Evolutionary conservation across 2,113 vertebrate species (phyloP), one percentile per base, ranked within the genome.

Genomic region (Poecilia latipinna): DNA sequence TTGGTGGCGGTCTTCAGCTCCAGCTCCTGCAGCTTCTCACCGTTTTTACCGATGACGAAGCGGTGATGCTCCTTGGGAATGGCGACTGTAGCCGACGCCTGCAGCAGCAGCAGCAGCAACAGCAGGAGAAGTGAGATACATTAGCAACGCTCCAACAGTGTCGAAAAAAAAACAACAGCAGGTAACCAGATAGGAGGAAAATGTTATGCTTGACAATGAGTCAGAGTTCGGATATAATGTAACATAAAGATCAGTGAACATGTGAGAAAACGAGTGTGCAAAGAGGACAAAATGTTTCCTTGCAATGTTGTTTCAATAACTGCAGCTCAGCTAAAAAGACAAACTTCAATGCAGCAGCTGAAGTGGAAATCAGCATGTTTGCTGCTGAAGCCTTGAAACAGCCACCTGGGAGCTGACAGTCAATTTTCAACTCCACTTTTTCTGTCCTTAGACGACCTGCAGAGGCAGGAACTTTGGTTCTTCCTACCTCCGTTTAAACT

Each of bases 41-140:
- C 94, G 39, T 94, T 95, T 86, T 96, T 95, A 48, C 93, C 94
- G 5, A 94, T 94, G 82, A 95, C 91, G 70, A 94, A 95, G 1
- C 93, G 93, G 78, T 95, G 92, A 76, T 95, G 93, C 88, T 96
- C 94, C 77, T 96, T 95, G 3, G 94, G 94, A 84, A 95, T 95
- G 85, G 90, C 82, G 8, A 94, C 94, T 0, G 90, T 93, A 15
- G 94, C 93, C 0, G 95, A 94, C 19, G 91, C 91, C 91, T 95
- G 67, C 26, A 48, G 10, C 7, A 8, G 17, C 51, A 31, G 17
- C 35, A 37, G 67, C 26, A 48, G 29, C 29, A 29, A 12, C 35
- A 37, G 35, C 3, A 48, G 29, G 54, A 61, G 24, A 12, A 37
- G 11, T 1, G 3, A 35, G 11, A 12, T 33, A 1, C 1, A 32